Conservation (phyloP, 2,797 vertebrate genomes). For the Anisognathus igniventris region DNA sequence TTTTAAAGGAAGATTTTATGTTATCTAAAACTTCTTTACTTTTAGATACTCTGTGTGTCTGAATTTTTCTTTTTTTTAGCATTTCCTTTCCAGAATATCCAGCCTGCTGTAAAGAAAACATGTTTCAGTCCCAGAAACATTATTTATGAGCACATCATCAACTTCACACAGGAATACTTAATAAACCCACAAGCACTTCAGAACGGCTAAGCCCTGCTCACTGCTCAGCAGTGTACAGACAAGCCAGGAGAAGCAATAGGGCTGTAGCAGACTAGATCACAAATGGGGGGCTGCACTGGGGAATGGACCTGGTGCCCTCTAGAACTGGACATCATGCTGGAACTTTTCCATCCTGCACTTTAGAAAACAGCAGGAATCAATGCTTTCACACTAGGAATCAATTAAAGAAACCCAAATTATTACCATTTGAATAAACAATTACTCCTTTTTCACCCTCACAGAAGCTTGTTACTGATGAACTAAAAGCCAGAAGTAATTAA, state of each 20-base stretch:
- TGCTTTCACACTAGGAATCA: constrained; percentile 67
- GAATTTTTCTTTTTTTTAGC: background rate
- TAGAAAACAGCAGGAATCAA: constrained; percentile 61
- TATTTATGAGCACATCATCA: constrained; percentile 33
- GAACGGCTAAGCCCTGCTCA: background rate
- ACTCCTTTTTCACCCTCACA: constrained; percentile 64
- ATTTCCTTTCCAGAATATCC: background rate
- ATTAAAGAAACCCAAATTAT: constrained; percentile 73
- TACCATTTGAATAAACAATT: constrained; percentile 74
- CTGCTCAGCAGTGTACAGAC: background rate
- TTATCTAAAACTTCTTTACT: background rate
- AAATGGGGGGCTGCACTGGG: background rate
- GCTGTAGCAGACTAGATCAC: background rate
- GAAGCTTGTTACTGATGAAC: constrained; percentile 60
- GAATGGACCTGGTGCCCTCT: background rate
- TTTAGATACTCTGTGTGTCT: background rate
- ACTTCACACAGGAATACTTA: background rate
- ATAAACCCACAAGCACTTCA: background rate
- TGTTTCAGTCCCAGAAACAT: background rate
- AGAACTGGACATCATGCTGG: constrained; percentile 51
- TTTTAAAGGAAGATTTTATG: background rate
- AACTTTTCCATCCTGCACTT: constrained; percentile 58
- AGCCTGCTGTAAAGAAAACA: background rate
- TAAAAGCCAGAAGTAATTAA: constrained; percentile 72
- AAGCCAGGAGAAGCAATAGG: background rate